Evolutionary conservation across 2,113 vertebrate genomes (phyloP).

Genomic region (Psittacula cyanocephala): DNA sequence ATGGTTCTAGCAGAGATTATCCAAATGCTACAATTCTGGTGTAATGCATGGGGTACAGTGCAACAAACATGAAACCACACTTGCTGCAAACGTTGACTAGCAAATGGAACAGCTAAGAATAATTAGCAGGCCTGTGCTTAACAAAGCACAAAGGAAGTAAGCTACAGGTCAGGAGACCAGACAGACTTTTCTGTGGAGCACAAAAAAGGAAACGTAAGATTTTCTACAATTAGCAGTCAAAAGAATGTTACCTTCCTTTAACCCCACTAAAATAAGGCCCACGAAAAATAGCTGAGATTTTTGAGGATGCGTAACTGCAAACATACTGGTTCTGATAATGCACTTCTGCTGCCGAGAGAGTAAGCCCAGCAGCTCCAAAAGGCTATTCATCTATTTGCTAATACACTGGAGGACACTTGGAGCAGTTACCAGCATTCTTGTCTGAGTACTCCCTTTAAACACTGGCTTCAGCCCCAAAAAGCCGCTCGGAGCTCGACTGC

Average conservation of each 20-base stretch:
- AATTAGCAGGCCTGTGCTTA: neutral
- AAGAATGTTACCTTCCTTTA: neutral
- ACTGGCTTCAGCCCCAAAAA: neutral
- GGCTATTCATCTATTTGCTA: neutral
- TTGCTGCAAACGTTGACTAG: neutral
- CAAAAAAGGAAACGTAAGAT: neutral
- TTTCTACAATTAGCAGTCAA: neutral
- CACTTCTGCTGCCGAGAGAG: neutral
- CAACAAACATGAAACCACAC: neutral
- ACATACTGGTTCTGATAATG: neutral
- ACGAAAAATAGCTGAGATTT: neutral
- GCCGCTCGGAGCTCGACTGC: rapidly evolving
- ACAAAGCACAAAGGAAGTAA: neutral
- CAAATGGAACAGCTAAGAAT: neutral
- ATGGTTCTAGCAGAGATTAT: neutral
- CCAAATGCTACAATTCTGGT: neutral
- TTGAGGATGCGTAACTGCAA: neutral
- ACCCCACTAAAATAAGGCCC: neutral
- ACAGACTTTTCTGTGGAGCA: neutral
- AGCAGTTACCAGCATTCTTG: neutral
- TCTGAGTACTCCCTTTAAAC: neutral
- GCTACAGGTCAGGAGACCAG: neutral
- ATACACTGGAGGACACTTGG: neutral
- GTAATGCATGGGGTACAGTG: neutral
- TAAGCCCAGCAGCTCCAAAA: neutral